Evolutionary conservation across 2,113 vertebrate genomes (phyloP).

Genomic region (Percopsis transmontana): DNA sequence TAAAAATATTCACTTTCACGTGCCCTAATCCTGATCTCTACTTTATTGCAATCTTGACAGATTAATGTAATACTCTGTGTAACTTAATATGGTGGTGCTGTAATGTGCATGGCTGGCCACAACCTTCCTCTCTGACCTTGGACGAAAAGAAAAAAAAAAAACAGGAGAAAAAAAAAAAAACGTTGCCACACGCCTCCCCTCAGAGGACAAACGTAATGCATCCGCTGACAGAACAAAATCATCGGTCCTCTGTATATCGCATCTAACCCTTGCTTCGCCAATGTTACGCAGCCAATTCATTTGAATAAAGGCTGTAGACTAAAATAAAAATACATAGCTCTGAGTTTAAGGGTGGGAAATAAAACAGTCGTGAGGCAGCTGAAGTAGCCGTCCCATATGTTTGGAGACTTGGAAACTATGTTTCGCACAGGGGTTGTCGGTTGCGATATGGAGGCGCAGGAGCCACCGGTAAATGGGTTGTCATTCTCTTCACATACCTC

Average conservation of each 20-base stretch:
- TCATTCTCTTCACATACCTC: slow-evolving; percentile 66
- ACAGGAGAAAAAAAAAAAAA: slow-evolving; percentile 21
- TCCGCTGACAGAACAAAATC: slow-evolving; percentile 19
- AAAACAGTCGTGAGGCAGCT: too few relatives aligned
- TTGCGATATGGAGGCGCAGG: slow-evolving; percentile 38
- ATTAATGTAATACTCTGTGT: slow-evolving; percentile 78
- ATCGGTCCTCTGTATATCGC: slow-evolving; percentile 35
- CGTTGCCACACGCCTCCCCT: slow-evolving; percentile 22
- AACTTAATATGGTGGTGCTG: slow-evolving; percentile 70
- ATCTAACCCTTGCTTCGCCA: slow-evolving; percentile 18
- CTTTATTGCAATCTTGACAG: slow-evolving; percentile 80
- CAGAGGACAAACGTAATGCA: slow-evolving; percentile 47
- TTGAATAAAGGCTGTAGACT: slow-evolving; percentile 52
- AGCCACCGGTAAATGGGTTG: slow-evolving; percentile 54
- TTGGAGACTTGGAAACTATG: too few relatives aligned
- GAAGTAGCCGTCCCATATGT: too few relatives aligned
- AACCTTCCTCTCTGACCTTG: slow-evolving; percentile 70
- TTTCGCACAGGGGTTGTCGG: not conserved
- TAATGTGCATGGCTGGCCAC: slow-evolving; percentile 62
- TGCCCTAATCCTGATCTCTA: slow-evolving; percentile 71
- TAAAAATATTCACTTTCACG: slow-evolving; percentile 79
- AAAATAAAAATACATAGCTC: not conserved
- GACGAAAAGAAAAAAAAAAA: slow-evolving; percentile 45
- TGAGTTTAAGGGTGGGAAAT: too few relatives aligned
- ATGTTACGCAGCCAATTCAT: slow-evolving; percentile 44